Base-by-base conservation (phyloP, 2,113 vertebrate species). In the Prolemur simus region DNA sequence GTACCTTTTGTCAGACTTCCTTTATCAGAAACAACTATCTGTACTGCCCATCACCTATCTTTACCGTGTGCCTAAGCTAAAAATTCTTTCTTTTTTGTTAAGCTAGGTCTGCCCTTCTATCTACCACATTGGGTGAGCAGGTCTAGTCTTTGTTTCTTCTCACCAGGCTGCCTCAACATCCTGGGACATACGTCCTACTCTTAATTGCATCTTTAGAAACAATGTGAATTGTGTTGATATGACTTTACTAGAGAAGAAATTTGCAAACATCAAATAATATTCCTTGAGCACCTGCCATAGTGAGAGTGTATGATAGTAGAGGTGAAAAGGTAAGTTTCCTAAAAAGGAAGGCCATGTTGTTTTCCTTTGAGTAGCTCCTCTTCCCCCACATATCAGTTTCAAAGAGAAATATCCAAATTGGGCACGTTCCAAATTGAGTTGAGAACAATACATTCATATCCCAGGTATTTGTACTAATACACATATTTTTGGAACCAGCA, bases 321-420 rank as follows among this genome's bases (percentile, higher is more conserved):
- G 37, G 14, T 14, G 6, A 92, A 76, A 63, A 64, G 14, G 18
- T n/a, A 34, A 56, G 13, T 63, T 87, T 56, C 20, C 49, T 21
- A 37, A 63, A 29, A 56, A 93, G 7, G 15, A 92, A 77, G 76
- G 3, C 3, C 5, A 6, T n/a, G 25, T 17, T 64, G 8, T 60
- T 95, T 92, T 85, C 8, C 7, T 56, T 74, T 63, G 34, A 91
- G 9, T 76, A 80, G 37, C 4, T 76, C 11, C 45, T 92, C 14
- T 5, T 39, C 63, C 5, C 25, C n/a, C 12, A 71, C 37, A 60
- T 37, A 87, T 37, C 82, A 91, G 8, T n/a, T 87, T 74, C 29
- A 69, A 81, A 89, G 77, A 83, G 74, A 84, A 81, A 32, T 92
- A 71, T 82, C 69, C 56, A 96, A 64, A 83, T 54, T 69, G 17